Evolutionary conservation across 2,797 vertebrate genomes (phyloP), one percentile per base, ranked within the genome.

Genomic region (Synanceia verrucosa): DNA sequence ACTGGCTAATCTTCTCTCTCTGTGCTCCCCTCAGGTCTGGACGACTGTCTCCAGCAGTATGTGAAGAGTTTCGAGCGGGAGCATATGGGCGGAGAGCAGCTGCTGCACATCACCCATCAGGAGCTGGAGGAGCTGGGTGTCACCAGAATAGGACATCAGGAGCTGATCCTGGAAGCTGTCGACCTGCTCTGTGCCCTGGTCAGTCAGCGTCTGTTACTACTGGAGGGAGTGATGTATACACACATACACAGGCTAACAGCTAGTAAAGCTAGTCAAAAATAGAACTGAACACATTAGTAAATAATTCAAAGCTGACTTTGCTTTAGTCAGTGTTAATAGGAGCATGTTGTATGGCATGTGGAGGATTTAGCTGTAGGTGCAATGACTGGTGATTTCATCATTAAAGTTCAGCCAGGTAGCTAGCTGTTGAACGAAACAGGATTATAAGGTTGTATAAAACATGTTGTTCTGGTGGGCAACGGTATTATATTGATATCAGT

Each of bases 51-150:
- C 82, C 95, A 96, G 87, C 93, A 95, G 91, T 98, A 98, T 78
- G 95, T 96, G 76, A 96, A 96, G 88, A 96, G 95, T 76, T 97
- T 97, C 52, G 97, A 98, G 90, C 90, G 94, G 50, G 96, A 96
- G 86, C 95, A 95, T 93, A 96, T 98, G 92, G 95, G 87, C 1
- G 96, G 96, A 0, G 95, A 97, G 71, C 96, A 95, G 88, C 90
- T 98, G 81, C 90, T 97, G 14, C 95, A 95, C 92, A 97, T 97
- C 89, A 97, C 96, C 18, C 94, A 95, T 76, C 95, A 97, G 89
- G 95, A 96, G 88, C 93, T 98, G 84, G 95, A 95, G 86, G 96
- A 97, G 82, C 92, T 98, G 58, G 95, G 96, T 1, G 95, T 98
- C 89, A 95, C 94, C 59, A 93, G 88, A 50, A 96, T 95, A 73